Evolutionary conservation across 2,797 vertebrate genomes (phyloP).

Genomic region (Acanthurus leucopareius): DNA sequence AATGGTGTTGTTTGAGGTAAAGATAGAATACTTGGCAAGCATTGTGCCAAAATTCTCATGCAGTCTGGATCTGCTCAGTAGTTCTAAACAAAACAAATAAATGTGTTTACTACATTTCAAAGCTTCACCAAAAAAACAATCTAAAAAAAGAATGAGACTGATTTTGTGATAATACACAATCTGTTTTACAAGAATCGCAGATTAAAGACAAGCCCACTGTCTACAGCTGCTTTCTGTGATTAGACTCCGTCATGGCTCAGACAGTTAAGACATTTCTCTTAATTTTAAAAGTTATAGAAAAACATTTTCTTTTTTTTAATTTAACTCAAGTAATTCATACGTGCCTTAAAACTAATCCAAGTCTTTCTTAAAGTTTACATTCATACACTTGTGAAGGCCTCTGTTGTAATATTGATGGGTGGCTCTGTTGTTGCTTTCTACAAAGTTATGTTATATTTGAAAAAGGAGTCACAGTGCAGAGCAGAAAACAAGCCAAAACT

Average conservation of each 20-base stretch:
- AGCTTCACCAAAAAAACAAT: not conserved
- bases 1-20: conserved; percentile 23
- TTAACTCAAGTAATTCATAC: not conserved
- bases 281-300: not conserved
- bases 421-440: conserved; percentile 1
- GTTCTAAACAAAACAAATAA: conserved; percentile 16
- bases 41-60: conserved; percentile 6
- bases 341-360: not conserved
- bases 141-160: not conserved
- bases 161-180: not conserved
- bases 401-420: not conserved
- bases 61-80: not conserved
- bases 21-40: not conserved
- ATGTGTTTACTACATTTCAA: not conserved
- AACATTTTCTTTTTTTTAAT: not conserved
- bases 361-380: not conserved
- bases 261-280: not conserved
- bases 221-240: conserved; percentile 11
- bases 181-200: not conserved
- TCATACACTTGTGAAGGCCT: not conserved
- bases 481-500: not conserved
- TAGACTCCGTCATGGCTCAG: not conserved
- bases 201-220: conserved; percentile 12
- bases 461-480: not conserved
- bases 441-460: not conserved